Conservation (phyloP, 1,140 invertebrate species). For the Dendroctonus valens region DNA sequence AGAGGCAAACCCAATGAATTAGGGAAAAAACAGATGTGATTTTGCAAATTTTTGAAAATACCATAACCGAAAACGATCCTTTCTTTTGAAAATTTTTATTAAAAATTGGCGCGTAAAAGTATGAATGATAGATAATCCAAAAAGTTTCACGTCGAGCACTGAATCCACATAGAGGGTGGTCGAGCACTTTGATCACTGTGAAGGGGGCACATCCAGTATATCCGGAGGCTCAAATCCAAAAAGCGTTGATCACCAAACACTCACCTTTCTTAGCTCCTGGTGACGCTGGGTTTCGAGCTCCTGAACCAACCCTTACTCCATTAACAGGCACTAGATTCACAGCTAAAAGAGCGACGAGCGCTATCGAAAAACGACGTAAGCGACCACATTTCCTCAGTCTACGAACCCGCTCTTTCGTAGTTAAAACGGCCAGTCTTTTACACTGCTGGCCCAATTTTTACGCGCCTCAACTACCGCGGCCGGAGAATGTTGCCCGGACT, state of each 20-base stretch:
- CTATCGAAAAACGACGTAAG: conserved; percentile 6
- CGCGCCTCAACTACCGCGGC: conserved; percentile 33
- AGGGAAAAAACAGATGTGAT: too few relatives aligned
- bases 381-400: conserved; percentile 26
- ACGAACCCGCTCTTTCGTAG: conserved; percentile 18
- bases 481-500: conserved; percentile 29
- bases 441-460: conserved; percentile 32
- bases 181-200: conserved; percentile 20
- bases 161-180: conserved; percentile 4
- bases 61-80: too few relatives aligned
- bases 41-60: too few relatives aligned
- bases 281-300: conserved; percentile 5
- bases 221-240: conserved; percentile 12
- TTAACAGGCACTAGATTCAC: conserved; percentile 17
- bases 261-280: conserved; percentile 25
- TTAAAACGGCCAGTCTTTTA: conserved; percentile 23
- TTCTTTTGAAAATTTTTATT: too few relatives aligned
- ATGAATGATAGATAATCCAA: neutral
- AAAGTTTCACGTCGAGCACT: conserved; percentile 5
- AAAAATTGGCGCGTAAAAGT: too few relatives aligned
- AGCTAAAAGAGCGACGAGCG: conserved; percentile 16
- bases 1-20: too few relatives aligned
- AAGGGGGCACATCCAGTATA: neutral
- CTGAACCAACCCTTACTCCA: conserved; percentile 15
- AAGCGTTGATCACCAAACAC: conserved; percentile 13